Percentiles rank a stretch among this genome's conserved stretches.
Evolutionary conservation across 2,888 invertebrate species (phyloP).

Genomic region (Chironomus riparius): DNA sequence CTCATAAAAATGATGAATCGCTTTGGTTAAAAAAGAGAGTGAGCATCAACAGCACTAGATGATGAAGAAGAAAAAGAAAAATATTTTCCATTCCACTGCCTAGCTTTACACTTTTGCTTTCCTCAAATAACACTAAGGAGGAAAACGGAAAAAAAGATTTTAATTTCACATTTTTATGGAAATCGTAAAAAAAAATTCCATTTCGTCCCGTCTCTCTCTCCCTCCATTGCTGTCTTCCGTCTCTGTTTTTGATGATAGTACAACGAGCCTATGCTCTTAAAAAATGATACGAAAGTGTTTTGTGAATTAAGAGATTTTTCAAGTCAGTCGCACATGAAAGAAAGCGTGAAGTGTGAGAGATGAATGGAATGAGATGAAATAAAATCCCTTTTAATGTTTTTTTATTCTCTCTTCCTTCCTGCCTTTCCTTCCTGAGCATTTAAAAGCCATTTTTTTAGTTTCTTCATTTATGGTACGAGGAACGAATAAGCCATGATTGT

Average conservation of each 20-base stretch:
- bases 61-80: background rate
- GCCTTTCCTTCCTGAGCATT: background rate
- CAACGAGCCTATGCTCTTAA: background rate
- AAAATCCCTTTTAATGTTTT: background rate
- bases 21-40: background rate
- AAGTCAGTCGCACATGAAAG: background rate
- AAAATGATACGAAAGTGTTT: background rate
- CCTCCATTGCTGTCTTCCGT: too few species aligned
- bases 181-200: background rate
- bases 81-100: background rate
- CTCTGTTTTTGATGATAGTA: background rate
- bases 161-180: background rate
- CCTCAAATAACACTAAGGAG: background rate
- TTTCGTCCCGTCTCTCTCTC: background rate
- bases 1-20: background rate
- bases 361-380: background rate
- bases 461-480: background rate
- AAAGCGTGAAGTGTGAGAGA: background rate
- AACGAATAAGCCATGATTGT: background rate
- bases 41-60: background rate
- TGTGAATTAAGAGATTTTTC: background rate
- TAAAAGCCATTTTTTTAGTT: background rate
- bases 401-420: background rate
- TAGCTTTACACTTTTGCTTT: background rate
- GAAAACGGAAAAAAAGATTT: background rate